Percentiles rank a stretch among this genome's conserved stretches.
phyloP scores from a whole-genome alignment of 2,888 invertebrate species.

The Thymelicus sylvestris region DNA sequence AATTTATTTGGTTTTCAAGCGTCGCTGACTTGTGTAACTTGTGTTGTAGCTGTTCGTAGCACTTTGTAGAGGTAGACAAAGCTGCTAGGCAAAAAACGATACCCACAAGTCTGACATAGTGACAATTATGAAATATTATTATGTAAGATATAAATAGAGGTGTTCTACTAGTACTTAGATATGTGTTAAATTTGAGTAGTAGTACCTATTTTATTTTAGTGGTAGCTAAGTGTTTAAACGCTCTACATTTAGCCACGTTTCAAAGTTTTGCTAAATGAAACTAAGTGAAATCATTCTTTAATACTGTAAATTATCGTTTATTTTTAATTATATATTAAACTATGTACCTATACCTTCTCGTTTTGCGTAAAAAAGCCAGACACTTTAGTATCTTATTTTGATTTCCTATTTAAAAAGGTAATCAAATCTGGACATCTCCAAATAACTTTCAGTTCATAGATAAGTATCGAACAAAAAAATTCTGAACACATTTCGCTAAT shows the following conservation, averaged over 20 bases:
- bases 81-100: neutral
- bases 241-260: neutral
- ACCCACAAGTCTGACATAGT: neutral
- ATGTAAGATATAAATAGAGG: too few relatives aligned
- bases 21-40: neutral
- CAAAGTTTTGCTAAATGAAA: too few relatives aligned
- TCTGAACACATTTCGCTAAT: constrained; percentile 61
- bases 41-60: neutral
- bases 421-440: neutral
- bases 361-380: too few relatives aligned
- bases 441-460: neutral
- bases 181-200: too few relatives aligned
- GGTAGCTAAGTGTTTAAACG: neutral
- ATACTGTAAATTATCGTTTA: too few relatives aligned
- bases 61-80: neutral
- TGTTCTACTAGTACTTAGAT: too few relatives aligned
- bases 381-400: neutral
- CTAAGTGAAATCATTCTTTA: too few relatives aligned
- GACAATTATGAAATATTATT: too few relatives aligned
- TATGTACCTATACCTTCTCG: too few relatives aligned
- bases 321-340: too few relatives aligned
- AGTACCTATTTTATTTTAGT: too few relatives aligned
- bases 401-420: neutral
- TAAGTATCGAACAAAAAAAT: neutral
- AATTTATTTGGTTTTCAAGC: too few relatives aligned